Evolutionary conservation across 2,113 vertebrate genomes (phyloP).

Genomic region (Microtus ochrogaster): DNA sequence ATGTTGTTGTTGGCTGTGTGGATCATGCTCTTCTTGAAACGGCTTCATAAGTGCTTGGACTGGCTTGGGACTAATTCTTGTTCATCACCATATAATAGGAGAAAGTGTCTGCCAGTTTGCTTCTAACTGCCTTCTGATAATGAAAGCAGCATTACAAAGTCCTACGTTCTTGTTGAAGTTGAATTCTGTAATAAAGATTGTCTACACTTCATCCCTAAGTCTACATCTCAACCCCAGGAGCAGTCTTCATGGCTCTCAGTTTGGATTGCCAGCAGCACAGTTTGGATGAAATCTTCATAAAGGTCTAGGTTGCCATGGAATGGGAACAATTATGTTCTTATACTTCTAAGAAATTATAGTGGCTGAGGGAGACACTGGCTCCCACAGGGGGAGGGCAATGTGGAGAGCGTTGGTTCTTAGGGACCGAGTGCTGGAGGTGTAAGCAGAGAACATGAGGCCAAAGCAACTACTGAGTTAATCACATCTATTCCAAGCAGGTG

Average conservation of each 20-base stretch:
- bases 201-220: neutral
- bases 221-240: slow-evolving; percentile 19
- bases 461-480: neutral
- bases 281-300: slow-evolving; percentile 35
- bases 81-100: neutral
- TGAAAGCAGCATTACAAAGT: slow-evolving; percentile 10
- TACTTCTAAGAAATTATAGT: slow-evolving; percentile 43
- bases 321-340: slow-evolving; percentile 30
- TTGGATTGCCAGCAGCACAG: slow-evolving; percentile 17
- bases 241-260: neutral
- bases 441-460: neutral
- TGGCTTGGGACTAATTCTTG: slow-evolving; percentile 22
- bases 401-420: neutral
- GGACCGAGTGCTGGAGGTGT: neutral
- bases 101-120: neutral
- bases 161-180: neutral
- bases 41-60: neutral
- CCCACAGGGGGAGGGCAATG: neutral
- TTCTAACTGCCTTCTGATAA: slow-evolving; percentile 60
- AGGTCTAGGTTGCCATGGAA: slow-evolving; percentile 24
- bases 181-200: neutral
- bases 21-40: slow-evolving; percentile 21
- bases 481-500: neutral
- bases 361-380: neutral
- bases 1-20: neutral